These are phyloP conservation scores for Sarcoramphus papa DNA, from an alignment of 2,797 vertebrate species.

Conservation along the genomic window DNA sequence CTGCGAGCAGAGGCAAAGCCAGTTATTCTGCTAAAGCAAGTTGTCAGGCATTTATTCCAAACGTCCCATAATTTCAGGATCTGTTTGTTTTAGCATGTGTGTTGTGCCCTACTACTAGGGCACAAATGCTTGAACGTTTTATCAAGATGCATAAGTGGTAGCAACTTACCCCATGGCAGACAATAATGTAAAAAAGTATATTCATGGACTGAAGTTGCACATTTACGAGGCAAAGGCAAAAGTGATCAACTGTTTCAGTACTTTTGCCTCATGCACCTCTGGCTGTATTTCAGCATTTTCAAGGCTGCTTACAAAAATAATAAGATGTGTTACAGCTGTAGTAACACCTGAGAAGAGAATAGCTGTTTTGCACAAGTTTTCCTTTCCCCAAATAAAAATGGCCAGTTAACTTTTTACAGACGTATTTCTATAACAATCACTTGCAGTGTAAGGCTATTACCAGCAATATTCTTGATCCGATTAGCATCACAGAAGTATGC, in stretches of 20 bases:
- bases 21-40: not conserved
- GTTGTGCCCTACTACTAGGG: not conserved
- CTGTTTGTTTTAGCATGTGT: not conserved
- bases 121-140: not conserved
- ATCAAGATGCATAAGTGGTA: not conserved
- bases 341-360: not conserved
- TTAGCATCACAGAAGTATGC: not conserved
- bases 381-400: not conserved
- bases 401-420: not conserved
- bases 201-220: not conserved
- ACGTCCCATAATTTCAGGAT: not conserved
- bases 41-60: not conserved
- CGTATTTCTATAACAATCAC: not conserved
- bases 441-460: not conserved
- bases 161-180: not conserved
- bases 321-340: not conserved
- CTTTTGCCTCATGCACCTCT: not conserved
- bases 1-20: not conserved
- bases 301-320: not conserved
- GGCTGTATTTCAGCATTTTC: not conserved
- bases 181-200: not conserved
- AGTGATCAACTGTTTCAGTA: not conserved
- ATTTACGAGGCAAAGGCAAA: not conserved
- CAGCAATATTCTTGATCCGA: not conserved
- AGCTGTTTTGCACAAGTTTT: not conserved